These are phyloP conservation scores for Psilopogon haemacephalus DNA, from an alignment of 2,113 vertebrate species.

Conservation along the genomic window DNA sequence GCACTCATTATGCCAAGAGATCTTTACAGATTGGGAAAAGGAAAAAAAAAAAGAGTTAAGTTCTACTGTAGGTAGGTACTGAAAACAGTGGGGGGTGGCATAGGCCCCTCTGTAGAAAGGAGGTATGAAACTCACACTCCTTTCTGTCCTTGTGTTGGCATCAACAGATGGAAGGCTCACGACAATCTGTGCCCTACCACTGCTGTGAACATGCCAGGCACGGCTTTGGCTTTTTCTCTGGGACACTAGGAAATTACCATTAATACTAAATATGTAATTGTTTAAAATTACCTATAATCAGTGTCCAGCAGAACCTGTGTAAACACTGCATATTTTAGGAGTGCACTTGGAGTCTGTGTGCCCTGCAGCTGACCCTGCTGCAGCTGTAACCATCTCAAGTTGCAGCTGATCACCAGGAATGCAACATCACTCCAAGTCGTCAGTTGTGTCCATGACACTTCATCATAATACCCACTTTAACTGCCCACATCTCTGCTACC, in stretches of 20 bases:
- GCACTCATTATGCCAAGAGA: conserved; percentile 10
- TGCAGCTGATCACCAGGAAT: conserved; percentile 4
- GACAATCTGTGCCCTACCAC: conserved; percentile 45
- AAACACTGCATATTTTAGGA: not conserved
- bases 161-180: conserved; percentile 38
- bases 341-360: fast-evolving
- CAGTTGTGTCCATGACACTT: not conserved
- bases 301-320: not conserved
- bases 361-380: not conserved
- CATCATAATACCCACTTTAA: conserved; percentile 14
- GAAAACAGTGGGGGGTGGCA: not conserved
- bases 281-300: conserved; percentile 8
- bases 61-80: conserved; percentile 14
- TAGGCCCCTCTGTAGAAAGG: not conserved
- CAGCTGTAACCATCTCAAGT: conserved; percentile 15
- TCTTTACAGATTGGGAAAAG: not conserved
- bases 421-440: not conserved
- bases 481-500: not conserved
- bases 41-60: not conserved
- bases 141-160: conserved; percentile 38
- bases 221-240: conserved; percentile 36
- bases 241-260: conserved; percentile 31
- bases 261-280: conserved; percentile 14
- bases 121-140: conserved; percentile 30
- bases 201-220: conserved; percentile 31